These are phyloP conservation scores for Valencia hispanica DNA, from an alignment of 2,797 vertebrate genomes.

Conservation along the genomic window DNA sequence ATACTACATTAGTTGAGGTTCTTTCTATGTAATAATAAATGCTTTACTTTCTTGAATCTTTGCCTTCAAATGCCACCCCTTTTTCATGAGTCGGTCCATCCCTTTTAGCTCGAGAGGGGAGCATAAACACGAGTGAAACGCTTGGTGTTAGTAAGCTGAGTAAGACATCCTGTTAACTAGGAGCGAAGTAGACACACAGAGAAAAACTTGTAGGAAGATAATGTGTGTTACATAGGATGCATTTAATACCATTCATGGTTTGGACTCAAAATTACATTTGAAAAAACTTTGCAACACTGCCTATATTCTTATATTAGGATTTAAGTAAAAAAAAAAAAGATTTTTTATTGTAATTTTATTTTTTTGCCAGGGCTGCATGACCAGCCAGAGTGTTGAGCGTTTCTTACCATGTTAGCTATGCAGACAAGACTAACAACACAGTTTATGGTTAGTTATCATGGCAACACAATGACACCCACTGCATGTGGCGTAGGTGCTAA, in stretches of 20 bases:
- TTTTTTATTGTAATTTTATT: too few relatives aligned
- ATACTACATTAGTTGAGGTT: constrained; percentile 3
- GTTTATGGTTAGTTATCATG: constrained; percentile 50
- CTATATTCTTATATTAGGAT: constrained; percentile 6
- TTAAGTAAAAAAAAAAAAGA: not conserved
- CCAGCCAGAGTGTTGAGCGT: constrained; percentile 22
- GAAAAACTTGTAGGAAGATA: not conserved
- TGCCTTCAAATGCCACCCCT: not conserved
- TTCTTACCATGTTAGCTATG: constrained; percentile 3
- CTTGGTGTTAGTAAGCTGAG: not conserved
- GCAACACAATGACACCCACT: constrained; percentile 42
- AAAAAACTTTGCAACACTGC: not conserved
- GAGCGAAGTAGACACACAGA: constrained; percentile 3
- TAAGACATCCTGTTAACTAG: constrained; percentile 2
- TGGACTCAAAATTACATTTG: not conserved
- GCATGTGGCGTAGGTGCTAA: constrained; percentile 53
- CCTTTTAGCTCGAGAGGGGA: not conserved
- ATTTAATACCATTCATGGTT: not conserved
- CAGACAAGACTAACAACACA: constrained; percentile 14
- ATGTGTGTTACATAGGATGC: not conserved
- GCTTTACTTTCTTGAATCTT: not conserved
- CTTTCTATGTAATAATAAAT: constrained; percentile 13
- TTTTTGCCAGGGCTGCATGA: constrained; percentile 15
- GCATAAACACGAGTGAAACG: not conserved
- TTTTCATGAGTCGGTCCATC: not conserved